phyloP scores from a whole-genome alignment of 2,113 vertebrate genomes.

The Brachypteracias leptosomus region DNA sequence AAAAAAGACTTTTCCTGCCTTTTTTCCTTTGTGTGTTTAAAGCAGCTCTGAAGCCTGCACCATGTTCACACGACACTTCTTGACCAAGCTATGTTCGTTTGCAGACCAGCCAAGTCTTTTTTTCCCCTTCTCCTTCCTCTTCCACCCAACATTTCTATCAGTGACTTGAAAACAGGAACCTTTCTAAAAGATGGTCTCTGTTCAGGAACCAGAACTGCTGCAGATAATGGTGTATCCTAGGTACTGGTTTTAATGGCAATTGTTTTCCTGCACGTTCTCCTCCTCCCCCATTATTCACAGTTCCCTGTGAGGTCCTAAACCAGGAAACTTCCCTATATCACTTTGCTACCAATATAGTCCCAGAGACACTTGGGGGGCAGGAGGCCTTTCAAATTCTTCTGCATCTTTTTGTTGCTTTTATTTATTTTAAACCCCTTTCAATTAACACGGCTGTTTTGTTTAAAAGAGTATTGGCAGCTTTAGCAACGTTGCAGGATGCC shows the following conservation, averaged over 20 bases:
- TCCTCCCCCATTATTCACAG: not conserved
- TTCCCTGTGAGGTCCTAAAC: not conserved
- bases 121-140: not conserved
- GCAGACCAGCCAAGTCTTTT: not conserved
- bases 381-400: not conserved
- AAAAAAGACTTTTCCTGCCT: not conserved
- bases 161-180: not conserved
- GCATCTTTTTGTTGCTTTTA: not conserved
- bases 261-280: not conserved
- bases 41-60: not conserved
- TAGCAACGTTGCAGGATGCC: not conserved
- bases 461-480: not conserved
- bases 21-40: not conserved
- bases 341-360: not conserved
- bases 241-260: not conserved
- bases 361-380: not conserved
- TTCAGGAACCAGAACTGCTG: not conserved
- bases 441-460: not conserved
- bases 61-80: not conserved
- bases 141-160: not conserved
- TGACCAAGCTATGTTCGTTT: fast-evolving
- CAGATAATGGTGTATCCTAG: no score
- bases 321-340: not conserved
- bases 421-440: not conserved
- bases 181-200: not conserved